Evolutionary conservation across 2,888 invertebrate species (phyloP).

Genomic region (Aphodius granarius): DNA sequence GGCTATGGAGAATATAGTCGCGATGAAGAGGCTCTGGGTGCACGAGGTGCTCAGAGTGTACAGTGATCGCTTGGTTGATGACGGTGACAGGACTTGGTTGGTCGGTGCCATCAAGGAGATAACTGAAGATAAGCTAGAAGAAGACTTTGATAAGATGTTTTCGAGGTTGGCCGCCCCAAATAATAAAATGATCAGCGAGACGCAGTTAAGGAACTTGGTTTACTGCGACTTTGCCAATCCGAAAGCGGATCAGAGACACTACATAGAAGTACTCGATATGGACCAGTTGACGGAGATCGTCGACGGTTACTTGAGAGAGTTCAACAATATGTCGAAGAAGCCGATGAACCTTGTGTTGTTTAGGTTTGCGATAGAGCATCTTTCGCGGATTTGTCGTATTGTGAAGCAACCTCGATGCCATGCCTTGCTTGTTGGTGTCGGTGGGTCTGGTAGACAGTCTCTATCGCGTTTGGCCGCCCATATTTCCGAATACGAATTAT

Average conservation of each 20-base stretch:
- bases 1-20: constrained; percentile 80
- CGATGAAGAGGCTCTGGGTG: constrained; percentile 92
- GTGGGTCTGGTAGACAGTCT: constrained; percentile 92
- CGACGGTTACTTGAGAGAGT: constrained; percentile 86
- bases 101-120: constrained; percentile 69
- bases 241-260: constrained; percentile 85
- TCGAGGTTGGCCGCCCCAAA: constrained; percentile 60
- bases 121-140: constrained; percentile 62
- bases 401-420: constrained; percentile 91
- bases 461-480: constrained; percentile 88
- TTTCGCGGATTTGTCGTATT: constrained; percentile 87
- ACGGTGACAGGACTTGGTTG: constrained; percentile 81
- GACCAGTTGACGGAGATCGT: constrained; percentile 80
- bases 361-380: constrained; percentile 93
- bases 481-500: constrained; percentile 90
- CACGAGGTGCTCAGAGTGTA: constrained; percentile 93
- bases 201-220: constrained; percentile 80
- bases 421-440: constrained; percentile 86
- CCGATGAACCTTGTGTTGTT: constrained; percentile 95
- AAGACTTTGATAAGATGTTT: constrained; percentile 72
- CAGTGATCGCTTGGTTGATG: constrained; percentile 87
- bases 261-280: constrained; percentile 85
- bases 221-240: constrained; percentile 96
- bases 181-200: constrained; percentile 65
- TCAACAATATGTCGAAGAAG: constrained; percentile 93